Evolutionary conservation across 2,113 vertebrate genomes (phyloP).

Genomic region (Bubalus kerabau): DNA sequence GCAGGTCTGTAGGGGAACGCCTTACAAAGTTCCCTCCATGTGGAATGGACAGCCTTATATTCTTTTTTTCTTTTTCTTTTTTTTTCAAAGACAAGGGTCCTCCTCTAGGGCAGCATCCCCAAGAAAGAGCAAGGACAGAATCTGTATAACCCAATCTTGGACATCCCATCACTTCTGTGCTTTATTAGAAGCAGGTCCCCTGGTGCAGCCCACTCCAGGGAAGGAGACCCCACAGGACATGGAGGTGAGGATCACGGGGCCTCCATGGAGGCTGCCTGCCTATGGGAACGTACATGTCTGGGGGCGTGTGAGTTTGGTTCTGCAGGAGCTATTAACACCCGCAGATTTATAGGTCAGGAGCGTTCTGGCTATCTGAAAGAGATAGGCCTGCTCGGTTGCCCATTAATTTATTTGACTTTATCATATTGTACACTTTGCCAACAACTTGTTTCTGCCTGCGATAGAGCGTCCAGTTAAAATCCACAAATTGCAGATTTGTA

Average conservation of each 20-base stretch:
- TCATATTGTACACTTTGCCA: neutral
- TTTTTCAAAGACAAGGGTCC: neutral
- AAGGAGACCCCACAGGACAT: too few species aligned
- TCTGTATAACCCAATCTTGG: neutral
- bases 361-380: neutral
- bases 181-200: neutral
- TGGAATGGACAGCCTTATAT: neutral
- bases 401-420: constrained; percentile 25
- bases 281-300: rapidly evolving
- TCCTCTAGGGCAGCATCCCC: neutral
- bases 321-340: neutral
- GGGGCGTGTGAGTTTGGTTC: neutral
- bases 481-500: neutral
- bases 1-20: neutral
- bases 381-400: neutral
- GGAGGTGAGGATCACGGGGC: rapidly evolving
- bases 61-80: neutral
- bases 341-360: neutral
- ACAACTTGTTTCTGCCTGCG: neutral
- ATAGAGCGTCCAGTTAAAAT: neutral
- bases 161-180: neutral
- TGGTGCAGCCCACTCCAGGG: neutral
- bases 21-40: neutral
- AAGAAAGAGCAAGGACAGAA: neutral
- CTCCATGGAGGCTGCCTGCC: neutral